Percentiles rank a stretch among this genome's conserved stretches.
phyloP scores from a whole-genome alignment of 2,888 invertebrate genomes.

The Eustalomyia histrio region DNA sequence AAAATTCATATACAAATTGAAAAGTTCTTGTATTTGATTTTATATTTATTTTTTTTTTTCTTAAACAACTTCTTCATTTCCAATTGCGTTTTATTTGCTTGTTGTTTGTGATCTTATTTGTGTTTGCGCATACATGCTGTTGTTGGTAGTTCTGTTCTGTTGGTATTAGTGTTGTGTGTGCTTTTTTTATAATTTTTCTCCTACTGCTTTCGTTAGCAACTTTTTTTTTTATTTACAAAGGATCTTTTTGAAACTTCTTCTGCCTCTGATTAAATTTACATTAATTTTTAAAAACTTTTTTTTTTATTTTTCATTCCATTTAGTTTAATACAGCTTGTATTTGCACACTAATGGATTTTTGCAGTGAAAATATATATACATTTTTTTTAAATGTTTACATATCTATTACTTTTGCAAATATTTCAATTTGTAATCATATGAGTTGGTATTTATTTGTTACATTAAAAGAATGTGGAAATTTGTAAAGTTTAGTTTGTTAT shows the following conservation, averaged over 20 bases:
- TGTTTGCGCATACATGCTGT: constrained; percentile 16
- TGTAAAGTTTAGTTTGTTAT: constrained; percentile 27
- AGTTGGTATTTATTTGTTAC: constrained; percentile 14
- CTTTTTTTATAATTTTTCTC: constrained; percentile 15
- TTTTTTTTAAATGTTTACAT: constrained; percentile 53
- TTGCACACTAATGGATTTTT: constrained; percentile 63
- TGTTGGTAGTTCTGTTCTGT: constrained; percentile 30
- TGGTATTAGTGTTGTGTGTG: constrained; percentile 58
- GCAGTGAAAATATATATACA: constrained; percentile 60
- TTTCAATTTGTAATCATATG: constrained; percentile 33
- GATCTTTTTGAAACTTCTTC: constrained; percentile 46
- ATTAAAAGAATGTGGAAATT: constrained; percentile 25
- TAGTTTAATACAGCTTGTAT: constrained; percentile 45
- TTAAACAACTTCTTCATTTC: constrained; percentile 34
- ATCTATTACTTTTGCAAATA: constrained; percentile 64
- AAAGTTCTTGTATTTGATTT: constrained; percentile 34
- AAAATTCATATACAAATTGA: constrained; percentile 47
- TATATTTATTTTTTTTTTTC: constrained; percentile 21
- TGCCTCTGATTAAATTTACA: constrained; percentile 65
- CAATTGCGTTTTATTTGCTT: constrained; percentile 47
- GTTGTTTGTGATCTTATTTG: constrained; percentile 44
- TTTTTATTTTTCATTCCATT: constrained; percentile 34
- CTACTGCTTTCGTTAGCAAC: constrained; percentile 14
- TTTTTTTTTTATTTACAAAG: constrained; percentile 62
- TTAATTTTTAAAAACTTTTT: constrained; percentile 48